Conservation (phyloP, 1,140 invertebrate species). For the Lycorma delicatula region DNA sequence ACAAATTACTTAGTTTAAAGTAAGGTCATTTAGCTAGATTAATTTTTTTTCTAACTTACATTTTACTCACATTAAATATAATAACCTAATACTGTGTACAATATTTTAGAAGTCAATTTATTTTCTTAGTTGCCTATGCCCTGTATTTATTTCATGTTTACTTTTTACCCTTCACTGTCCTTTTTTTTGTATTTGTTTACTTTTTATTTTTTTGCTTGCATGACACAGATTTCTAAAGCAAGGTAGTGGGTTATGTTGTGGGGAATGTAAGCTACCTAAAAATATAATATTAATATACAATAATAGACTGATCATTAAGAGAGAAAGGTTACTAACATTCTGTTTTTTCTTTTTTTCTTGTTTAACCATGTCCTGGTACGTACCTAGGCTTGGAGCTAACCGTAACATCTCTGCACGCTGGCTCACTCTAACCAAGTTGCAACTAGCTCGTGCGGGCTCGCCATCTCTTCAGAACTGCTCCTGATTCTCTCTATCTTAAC, state of each 20-base stretch:
- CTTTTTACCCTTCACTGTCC: no score
- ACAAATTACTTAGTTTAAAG: no score
- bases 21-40: no score
- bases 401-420: conserved; percentile 4
- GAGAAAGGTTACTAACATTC: conserved; percentile 4
- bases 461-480: no score
- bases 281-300: neutral
- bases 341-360: conserved; percentile 6
- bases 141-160: no score
- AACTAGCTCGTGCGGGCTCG: neutral
- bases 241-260: conserved; percentile 1
- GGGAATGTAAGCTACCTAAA: neutral
- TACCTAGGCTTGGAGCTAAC: conserved; percentile 6
- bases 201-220: neutral
- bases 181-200: no score
- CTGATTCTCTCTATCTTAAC: no score
- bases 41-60: no score
- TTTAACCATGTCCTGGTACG: conserved; percentile 5
- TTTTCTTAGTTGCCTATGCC: no score
- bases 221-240: conserved; percentile 1
- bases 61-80: no score
- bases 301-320: neutral
- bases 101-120: no score
- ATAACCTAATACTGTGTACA: no score
- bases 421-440: conserved; percentile 2